Base-by-base conservation (phyloP, 2,888 invertebrate genomes). In the Andrena camellia region DNA sequence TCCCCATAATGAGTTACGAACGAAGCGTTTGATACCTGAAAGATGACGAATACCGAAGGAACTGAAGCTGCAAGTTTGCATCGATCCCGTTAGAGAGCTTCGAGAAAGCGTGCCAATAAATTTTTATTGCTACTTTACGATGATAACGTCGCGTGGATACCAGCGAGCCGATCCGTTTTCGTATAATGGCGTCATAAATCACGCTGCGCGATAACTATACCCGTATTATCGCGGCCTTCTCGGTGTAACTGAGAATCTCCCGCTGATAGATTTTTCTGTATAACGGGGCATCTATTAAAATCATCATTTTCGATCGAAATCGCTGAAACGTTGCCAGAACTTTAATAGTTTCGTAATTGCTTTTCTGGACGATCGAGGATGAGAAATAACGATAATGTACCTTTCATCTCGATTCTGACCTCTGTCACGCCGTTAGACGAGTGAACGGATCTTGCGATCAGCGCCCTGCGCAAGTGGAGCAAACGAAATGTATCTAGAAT, bases 101-200 rank as follows among this genome's bases (percentile, higher is more conserved):
- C 69, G 78, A 71, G 72, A 86, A 89, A 89, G 88, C 89, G 88
- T 90, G 91, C 90, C 93, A 90, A 93, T 93, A 93, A 93, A 93
- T 93, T 93, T 93, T 93, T 93, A 93, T 93, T 91, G 92, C 92
- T 90, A 89, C 90, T 91, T 92, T 91, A 91, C 90, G 92, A 90
- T 91, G 91, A 93, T 93, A 91, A 93, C 91, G 88, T 84, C 73
- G 82, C 87, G 78, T 85, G 87, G 89, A 87, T 89, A 88, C 84
- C 84, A 88, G 78, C 82, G 87, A 88, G 83, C 87, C 90, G 90
- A 92, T 92, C 90, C 89, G 90, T 91, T 92, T 91, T 91, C 91
- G 92, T 91, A 89, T 92, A 91, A 92, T 89, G 88, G 90, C 85
- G 72, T 86, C 88, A 81, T 91, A 89, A 91, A 90, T 91, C 89